These are phyloP conservation scores for Drosophila oshimai DNA, from an alignment of 1,140 invertebrate species.

Conservation along the genomic window DNA sequence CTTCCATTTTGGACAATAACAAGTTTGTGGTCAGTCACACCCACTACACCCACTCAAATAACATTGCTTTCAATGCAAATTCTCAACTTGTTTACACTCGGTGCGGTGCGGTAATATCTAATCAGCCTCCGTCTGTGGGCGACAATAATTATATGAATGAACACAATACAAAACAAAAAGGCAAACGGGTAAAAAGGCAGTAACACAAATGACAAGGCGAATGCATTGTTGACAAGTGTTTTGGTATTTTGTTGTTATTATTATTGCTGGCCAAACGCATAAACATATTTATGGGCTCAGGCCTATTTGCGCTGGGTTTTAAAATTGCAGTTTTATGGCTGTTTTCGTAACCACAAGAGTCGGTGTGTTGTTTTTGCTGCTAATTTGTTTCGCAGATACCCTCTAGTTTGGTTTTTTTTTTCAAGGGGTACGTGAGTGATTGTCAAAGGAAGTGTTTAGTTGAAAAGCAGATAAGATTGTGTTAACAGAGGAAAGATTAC, in stretches of 20 bases:
- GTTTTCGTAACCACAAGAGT: slow-evolving; percentile 36
- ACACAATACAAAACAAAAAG: not conserved
- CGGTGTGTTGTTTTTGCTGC: slow-evolving; percentile 14
- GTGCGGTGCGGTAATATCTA: slow-evolving; percentile 51
- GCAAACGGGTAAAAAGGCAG: slow-evolving; percentile 2
- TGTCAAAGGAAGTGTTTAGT: not conserved
- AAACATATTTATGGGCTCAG: slow-evolving; percentile 46
- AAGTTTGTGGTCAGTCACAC: slow-evolving; percentile 14
- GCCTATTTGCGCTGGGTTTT: slow-evolving; percentile 36
- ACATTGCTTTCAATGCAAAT: slow-evolving; percentile 38
- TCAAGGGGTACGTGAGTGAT: not conserved
- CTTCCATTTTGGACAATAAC: slow-evolving; percentile 25
- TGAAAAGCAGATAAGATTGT: slow-evolving; percentile 10
- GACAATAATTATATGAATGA: slow-evolving; percentile 54
- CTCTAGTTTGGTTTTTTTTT: not conserved
- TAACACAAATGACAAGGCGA: slow-evolving; percentile 51
- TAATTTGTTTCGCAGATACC: slow-evolving; percentile 15
- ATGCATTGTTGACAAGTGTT: slow-evolving; percentile 65
- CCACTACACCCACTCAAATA: slow-evolving; percentile 30
- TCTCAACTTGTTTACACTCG: slow-evolving; percentile 48
- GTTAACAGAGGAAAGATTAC: not conserved
- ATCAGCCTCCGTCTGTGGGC: slow-evolving; percentile 31
- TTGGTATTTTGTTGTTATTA: slow-evolving; percentile 21
- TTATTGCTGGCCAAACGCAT: slow-evolving; percentile 41
- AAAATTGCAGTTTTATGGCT: slow-evolving; percentile 37